phyloP scores from a whole-genome alignment of 2,113 vertebrate genomes.

The Tachysurus vachellii region DNA sequence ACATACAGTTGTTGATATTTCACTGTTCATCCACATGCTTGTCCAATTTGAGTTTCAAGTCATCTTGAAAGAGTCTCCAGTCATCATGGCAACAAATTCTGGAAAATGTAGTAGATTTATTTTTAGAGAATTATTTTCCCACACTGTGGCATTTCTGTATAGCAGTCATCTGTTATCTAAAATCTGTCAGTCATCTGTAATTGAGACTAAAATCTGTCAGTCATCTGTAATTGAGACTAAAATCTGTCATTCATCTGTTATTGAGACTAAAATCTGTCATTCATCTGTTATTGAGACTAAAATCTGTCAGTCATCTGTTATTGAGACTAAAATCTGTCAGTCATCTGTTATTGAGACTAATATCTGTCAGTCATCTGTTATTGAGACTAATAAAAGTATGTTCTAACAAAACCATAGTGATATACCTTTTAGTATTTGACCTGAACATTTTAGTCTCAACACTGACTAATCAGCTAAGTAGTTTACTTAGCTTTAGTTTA shows the following conservation, averaged over 20 bases:
- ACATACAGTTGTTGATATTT: not conserved
- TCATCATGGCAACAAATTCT: slow-evolving; percentile 75
- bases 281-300: too few relatives aligned
- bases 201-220: too few relatives aligned
- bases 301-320: too few relatives aligned
- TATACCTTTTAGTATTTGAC: too few relatives aligned
- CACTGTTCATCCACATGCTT: not conserved
- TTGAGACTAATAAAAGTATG: not conserved
- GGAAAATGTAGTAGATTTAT: slow-evolving; percentile 21
- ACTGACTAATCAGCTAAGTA: too few relatives aligned
- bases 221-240: too few relatives aligned
- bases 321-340: too few relatives aligned
- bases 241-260: too few relatives aligned
- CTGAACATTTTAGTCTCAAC: too few relatives aligned
- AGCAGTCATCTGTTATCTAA: not conserved
- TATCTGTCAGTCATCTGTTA: not conserved
- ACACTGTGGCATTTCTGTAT: not conserved
- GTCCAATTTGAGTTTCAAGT: slow-evolving; percentile 49
- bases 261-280: too few relatives aligned
- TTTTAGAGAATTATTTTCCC: not conserved
- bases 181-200: too few relatives aligned
- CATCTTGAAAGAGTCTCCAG: slow-evolving; percentile 70
- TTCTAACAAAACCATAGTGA: not conserved
- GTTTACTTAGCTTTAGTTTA: not conserved
- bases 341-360: too few relatives aligned